Evolutionary conservation across 2,797 vertebrate species (phyloP).

Genomic region (Alectoris magna): DNA sequence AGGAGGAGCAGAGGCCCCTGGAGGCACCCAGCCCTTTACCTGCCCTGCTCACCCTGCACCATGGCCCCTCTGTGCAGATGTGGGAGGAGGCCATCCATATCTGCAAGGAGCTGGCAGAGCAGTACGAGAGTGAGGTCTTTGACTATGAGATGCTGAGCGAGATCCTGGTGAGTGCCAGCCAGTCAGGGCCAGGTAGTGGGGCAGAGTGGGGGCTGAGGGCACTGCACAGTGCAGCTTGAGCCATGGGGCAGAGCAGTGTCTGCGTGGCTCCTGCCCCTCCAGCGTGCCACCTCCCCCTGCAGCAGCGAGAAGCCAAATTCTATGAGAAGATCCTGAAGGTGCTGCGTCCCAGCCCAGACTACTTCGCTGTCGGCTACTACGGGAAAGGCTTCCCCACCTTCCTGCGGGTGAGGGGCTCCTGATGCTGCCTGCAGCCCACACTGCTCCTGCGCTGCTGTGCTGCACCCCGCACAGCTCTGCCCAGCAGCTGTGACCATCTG

Average conservation of each 20-base stretch:
- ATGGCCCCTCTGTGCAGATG: constrained; percentile 18
- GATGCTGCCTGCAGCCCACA: not conserved
- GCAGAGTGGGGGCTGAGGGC: fast-evolving
- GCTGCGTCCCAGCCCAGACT: constrained; percentile 63
- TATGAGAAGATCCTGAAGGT: constrained; percentile 73
- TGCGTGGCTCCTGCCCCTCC: not conserved
- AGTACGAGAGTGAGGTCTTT: constrained; percentile 64
- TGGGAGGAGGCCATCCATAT: constrained; percentile 75
- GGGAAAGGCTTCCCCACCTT: constrained; percentile 73
- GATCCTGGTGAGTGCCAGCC: constrained; percentile 58
- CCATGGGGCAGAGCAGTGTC: fast-evolving
- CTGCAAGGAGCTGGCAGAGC: constrained; percentile 74
- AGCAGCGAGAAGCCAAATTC: constrained; percentile 68
- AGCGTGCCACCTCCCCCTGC: not conserved
- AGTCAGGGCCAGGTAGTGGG: fast-evolving
- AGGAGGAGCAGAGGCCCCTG: not conserved
- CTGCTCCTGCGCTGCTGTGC: not conserved
- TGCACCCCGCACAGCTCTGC: not conserved
- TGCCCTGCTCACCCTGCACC: not conserved
- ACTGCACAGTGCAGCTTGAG: fast-evolving
- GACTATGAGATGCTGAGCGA: constrained; percentile 70
- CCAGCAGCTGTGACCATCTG: too few species aligned
- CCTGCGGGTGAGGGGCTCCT: constrained; percentile 35
- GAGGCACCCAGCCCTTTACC: not conserved
- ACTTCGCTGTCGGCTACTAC: constrained; percentile 66